Percentiles rank a stretch among this genome's conserved stretches.
Evolutionary conservation across 2,888 invertebrate species (phyloP).

Genomic region (Caenorhabditis japonica): DNA sequence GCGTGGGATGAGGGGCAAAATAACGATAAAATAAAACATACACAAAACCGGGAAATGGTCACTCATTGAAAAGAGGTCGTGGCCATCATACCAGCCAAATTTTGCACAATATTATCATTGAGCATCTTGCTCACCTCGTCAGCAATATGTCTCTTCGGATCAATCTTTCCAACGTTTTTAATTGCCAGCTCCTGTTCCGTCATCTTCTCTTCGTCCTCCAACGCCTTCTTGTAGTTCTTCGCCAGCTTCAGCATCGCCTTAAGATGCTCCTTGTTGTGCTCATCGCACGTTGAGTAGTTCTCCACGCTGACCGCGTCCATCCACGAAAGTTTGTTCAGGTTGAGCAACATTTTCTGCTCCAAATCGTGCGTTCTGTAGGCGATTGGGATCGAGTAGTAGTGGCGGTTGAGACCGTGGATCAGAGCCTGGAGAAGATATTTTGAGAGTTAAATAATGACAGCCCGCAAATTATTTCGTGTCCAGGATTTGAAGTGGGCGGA

Average conservation of each 20-base stretch:
- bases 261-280: constrained; percentile 92
- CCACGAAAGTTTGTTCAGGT: constrained; percentile 98
- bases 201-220: constrained; percentile 99
- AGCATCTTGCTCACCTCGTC: constrained; percentile 83
- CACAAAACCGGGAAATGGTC: neutral
- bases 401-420: constrained; percentile 97
- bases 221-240: constrained; percentile 95
- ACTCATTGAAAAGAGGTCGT: constrained; percentile 70
- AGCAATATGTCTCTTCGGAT: constrained; percentile 98
- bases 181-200: constrained; percentile 98
- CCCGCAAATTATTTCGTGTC: too few species aligned
- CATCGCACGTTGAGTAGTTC: constrained; percentile 90
- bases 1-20: constrained; percentile 5
- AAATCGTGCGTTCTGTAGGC: constrained; percentile 98
- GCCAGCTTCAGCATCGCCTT: constrained; percentile 96
- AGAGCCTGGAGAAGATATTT: constrained; percentile 82
- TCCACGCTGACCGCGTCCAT: constrained; percentile 93
- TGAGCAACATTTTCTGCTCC: constrained; percentile 98
- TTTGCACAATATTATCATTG: constrained; percentile 76
- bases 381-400: constrained; percentile 99
- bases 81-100: constrained; percentile 74
- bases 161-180: constrained; percentile 95
- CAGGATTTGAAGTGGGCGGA: too few species aligned
- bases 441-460: neutral
- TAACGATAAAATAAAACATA: constrained; percentile 13